These are phyloP conservation scores for Dicentrarchus labrax DNA, from an alignment of 2,113 vertebrate genomes.

Conservation along the genomic window DNA sequence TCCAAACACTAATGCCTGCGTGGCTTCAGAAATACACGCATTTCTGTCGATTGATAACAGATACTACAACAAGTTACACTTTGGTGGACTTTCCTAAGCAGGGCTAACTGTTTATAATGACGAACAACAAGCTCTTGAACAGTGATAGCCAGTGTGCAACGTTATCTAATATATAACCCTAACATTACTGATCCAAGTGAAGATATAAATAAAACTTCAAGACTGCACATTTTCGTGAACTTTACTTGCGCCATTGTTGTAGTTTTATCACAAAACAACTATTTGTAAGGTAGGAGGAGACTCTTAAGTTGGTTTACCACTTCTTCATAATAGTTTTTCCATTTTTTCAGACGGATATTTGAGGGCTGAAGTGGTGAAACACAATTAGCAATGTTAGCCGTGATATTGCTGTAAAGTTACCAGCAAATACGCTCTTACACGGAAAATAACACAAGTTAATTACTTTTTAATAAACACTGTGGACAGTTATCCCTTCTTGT, in stretches of 20 bases:
- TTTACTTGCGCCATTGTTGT: background rate
- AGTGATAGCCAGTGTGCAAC: background rate
- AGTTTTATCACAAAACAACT: background rate
- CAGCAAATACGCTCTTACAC: background rate
- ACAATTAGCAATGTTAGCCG: background rate
- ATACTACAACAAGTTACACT: background rate
- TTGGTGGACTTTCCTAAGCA: background rate
- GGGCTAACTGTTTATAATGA: too few relatives aligned
- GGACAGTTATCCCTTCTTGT: too few relatives aligned
- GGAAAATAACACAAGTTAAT: background rate
- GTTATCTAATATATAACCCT: too few relatives aligned
- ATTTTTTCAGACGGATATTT: background rate
- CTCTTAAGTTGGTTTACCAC: background rate
- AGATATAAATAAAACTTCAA: background rate
- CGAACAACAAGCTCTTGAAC: background rate
- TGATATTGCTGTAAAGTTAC: too few relatives aligned
- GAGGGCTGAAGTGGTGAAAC: background rate
- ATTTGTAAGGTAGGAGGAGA: background rate
- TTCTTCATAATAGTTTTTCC: background rate
- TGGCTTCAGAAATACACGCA: constrained; percentile 45
- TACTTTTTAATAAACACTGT: background rate
- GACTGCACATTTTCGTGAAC: background rate
- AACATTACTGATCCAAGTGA: background rate
- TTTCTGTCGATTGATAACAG: background rate
- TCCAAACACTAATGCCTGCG: constrained; percentile 63